Conservation (phyloP, 2,888 invertebrate genomes). For the Brenthis daphne region DNA sequence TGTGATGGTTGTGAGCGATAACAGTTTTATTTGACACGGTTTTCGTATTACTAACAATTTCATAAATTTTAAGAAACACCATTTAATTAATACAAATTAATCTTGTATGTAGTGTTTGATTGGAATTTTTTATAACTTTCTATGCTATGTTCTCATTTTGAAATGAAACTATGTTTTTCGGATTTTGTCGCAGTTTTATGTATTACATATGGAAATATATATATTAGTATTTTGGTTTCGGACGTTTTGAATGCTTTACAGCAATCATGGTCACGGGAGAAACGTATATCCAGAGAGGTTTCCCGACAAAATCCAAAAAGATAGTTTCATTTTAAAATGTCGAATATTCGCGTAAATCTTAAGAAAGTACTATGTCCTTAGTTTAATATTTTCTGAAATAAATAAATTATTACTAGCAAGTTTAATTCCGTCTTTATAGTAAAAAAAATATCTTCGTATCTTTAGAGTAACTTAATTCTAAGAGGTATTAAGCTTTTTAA, state of each 20-base stretch:
- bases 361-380: neutral
- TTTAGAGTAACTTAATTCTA: constrained; percentile 13
- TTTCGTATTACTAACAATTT: neutral
- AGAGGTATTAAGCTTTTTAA: constrained; percentile 14
- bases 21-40: constrained; percentile 57
- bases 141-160: neutral
- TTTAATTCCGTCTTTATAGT: constrained; percentile 25
- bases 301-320: too few species aligned
- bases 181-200: too few species aligned
- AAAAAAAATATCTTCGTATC: constrained; percentile 2
- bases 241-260: too few species aligned
- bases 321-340: too few species aligned
- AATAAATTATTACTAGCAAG: constrained; percentile 11
- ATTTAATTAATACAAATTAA: neutral
- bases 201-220: too few species aligned
- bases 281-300: too few species aligned
- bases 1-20: constrained; percentile 31
- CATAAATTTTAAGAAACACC: constrained; percentile 34
- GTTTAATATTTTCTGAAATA: neutral
- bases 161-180: too few species aligned
- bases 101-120: constrained; percentile 2
- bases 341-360: too few species aligned
- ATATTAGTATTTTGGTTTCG: too few species aligned
- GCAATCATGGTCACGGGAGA: too few species aligned
- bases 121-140: constrained; percentile 1